Evolutionary conservation across 2,797 vertebrate genomes (phyloP).

Genomic region (Valencia hispanica): DNA sequence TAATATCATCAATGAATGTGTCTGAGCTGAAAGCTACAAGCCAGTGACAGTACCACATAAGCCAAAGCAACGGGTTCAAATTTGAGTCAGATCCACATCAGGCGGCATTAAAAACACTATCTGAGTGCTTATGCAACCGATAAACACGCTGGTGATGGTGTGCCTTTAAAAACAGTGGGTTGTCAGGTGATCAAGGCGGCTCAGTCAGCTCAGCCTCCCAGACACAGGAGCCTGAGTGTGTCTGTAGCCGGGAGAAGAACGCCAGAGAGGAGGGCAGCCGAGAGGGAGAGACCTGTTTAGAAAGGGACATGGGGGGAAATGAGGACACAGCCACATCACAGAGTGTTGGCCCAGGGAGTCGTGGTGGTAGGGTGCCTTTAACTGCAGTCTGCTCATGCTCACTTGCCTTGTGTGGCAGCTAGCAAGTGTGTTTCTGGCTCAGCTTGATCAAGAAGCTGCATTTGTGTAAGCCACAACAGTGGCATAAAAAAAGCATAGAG

Average conservation of each 20-base stretch:
- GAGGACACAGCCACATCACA: slow-evolving; percentile 65
- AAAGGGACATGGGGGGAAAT: slow-evolving; percentile 67
- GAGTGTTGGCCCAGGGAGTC: slow-evolving; percentile 37
- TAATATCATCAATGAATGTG: not conserved
- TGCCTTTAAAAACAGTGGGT: slow-evolving; percentile 84
- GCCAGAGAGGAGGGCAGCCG: slow-evolving; percentile 48
- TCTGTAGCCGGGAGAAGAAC: slow-evolving; percentile 53
- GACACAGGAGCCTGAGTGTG: slow-evolving; percentile 64
- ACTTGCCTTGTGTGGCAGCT: slow-evolving; percentile 54
- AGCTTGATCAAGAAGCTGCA: slow-evolving; percentile 85
- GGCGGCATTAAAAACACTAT: slow-evolving; percentile 36
- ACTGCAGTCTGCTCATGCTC: slow-evolving; percentile 70
- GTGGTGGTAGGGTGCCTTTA: slow-evolving; percentile 65
- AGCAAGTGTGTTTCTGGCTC: slow-evolving; percentile 77
- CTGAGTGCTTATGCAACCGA: slow-evolving; percentile 69
- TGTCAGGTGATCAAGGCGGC: slow-evolving; percentile 82
- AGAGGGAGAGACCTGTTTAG: slow-evolving; percentile 71
- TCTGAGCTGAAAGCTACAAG: not conserved
- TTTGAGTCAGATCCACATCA: slow-evolving; percentile 9
- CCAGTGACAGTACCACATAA: not conserved
- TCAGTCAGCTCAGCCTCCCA: slow-evolving; percentile 73
- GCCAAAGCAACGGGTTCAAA: not conserved
- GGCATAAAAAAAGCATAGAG: slow-evolving; percentile 80
- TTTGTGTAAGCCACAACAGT: slow-evolving; percentile 85
- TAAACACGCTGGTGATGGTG: slow-evolving; percentile 66